Evolutionary conservation across 2,888 invertebrate genomes (phyloP).

Genomic region (Oscheius sp.): DNA sequence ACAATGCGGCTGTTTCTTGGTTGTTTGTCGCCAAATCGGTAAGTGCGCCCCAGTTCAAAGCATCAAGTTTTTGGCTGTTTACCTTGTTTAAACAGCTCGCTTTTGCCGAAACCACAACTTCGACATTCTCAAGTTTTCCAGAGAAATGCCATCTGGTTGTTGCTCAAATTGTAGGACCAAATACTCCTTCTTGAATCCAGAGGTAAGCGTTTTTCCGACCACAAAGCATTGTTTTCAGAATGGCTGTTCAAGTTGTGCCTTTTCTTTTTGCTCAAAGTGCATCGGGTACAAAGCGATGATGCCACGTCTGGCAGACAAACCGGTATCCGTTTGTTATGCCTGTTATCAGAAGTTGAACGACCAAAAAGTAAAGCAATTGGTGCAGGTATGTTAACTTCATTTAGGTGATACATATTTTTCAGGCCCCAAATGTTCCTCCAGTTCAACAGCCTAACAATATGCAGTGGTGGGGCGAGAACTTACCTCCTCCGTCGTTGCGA

Average conservation of each 20-base stretch:
- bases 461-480: slow-evolving; percentile 65
- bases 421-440: neutral
- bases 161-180: slow-evolving; percentile 60
- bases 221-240: slow-evolving; percentile 40
- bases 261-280: slow-evolving; percentile 70
- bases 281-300: slow-evolving; percentile 58
- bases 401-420: neutral
- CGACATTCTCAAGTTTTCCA: neutral
- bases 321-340: slow-evolving; percentile 64
- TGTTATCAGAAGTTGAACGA: slow-evolving; percentile 59
- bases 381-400: neutral
- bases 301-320: slow-evolving; percentile 55
- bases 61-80: no score
- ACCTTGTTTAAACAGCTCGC: no score
- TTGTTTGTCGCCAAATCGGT: no score
- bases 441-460: neutral
- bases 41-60: no score
- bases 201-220: slow-evolving; percentile 40
- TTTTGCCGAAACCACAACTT: no score
- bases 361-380: slow-evolving; percentile 38
- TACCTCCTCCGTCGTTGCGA: slow-evolving; percentile 66
- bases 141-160: slow-evolving; percentile 53
- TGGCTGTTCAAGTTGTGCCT: slow-evolving; percentile 66
- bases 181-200: slow-evolving; percentile 55
- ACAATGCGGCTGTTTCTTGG: no score